Conservation (phyloP, 2,888 invertebrate species). For the Mechanitis mazaeus region DNA sequence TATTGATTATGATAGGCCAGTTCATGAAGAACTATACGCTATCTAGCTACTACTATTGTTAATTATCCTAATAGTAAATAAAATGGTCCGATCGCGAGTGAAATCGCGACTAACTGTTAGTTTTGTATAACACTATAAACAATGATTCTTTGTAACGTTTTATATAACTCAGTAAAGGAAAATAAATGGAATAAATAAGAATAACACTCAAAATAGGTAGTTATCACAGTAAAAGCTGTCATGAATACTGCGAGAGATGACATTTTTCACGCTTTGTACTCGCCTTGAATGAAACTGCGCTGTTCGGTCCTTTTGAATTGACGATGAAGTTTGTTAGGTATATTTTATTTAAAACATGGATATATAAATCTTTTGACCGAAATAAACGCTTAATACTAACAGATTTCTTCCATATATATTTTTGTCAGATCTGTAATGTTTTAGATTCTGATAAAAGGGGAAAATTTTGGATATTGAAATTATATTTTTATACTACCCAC, state of each 20-base stretch:
- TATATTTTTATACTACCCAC: no score
- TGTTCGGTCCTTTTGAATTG: not conserved
- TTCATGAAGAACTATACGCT: no score
- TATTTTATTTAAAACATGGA: not conserved
- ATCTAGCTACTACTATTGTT: no score
- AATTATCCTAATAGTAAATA: no score
- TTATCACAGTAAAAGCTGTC: not conserved
- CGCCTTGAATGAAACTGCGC: not conserved
- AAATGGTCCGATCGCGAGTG: no score
- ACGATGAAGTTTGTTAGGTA: not conserved
- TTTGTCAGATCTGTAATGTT: no score
- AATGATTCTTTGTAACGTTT: not conserved
- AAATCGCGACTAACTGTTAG: no score
- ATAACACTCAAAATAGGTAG: not conserved
- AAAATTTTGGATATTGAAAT: no score
- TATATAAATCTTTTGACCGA: not conserved
- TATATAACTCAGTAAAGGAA: not conserved
- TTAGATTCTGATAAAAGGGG: no score
- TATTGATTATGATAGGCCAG: no score
- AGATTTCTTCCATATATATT: no score
- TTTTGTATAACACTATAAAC: no score
- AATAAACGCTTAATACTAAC: not conserved
- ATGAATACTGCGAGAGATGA: not conserved
- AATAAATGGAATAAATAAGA: not conserved
- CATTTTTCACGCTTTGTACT: not conserved